A percentile compares a stretch with the other conserved stretches of the same genome.
Conservation (phyloP, 2,113 vertebrate species). For the Caracal caracal region DNA sequence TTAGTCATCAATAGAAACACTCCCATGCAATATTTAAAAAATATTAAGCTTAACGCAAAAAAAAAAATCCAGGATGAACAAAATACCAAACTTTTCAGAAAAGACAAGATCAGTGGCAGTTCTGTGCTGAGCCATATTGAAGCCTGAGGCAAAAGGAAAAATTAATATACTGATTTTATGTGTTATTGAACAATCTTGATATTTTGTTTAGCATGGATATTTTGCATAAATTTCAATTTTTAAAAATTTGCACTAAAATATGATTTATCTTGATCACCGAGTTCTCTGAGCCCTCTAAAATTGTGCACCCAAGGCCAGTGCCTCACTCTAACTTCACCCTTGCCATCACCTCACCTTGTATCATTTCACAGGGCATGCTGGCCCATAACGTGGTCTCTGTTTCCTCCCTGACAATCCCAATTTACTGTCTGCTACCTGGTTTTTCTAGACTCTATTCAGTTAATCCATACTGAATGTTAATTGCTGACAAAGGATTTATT, state of each 20-base stretch:
- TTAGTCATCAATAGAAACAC: background rate
- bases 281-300: background rate
- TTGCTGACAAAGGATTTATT: background rate
- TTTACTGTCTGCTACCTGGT: background rate
- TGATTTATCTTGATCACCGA: background rate
- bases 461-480: background rate
- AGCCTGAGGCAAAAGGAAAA: background rate
- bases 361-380: background rate
- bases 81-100: slow-evolving; percentile 2
- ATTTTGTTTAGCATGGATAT: background rate
- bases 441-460: background rate
- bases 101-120: background rate
- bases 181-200: background rate
- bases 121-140: background rate
- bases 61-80: background rate
- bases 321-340: background rate
- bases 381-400: background rate
- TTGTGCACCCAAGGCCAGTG: background rate
- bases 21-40: background rate
- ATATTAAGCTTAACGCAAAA: background rate
- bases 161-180: background rate
- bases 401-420: background rate
- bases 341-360: accelerated
- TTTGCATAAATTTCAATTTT: background rate
- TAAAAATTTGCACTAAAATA: background rate